These are phyloP conservation scores for Cyclina sinensis DNA, from an alignment of 1,140 invertebrate species.

Conservation along the genomic window DNA sequence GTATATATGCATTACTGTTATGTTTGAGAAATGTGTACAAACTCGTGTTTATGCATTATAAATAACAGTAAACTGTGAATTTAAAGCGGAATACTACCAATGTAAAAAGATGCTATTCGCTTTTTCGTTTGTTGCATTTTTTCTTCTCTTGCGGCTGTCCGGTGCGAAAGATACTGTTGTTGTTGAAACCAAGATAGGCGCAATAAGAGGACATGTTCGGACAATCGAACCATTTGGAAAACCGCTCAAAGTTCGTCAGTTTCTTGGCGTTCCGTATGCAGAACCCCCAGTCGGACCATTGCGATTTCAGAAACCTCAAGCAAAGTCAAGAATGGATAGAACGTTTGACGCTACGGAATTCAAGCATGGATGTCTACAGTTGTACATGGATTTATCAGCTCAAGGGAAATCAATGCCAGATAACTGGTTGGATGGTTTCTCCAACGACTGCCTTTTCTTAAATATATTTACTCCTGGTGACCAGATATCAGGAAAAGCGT, in stretches of 20 bases:
- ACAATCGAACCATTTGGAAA: neutral
- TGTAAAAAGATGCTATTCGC: too few species aligned
- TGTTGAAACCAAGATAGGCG: conserved; percentile 9
- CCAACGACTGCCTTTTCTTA: conserved; percentile 97
- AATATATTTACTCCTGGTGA: conserved; percentile 92
- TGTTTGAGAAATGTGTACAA: too few species aligned
- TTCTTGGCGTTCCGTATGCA: conserved; percentile 35
- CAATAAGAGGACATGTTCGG: neutral
- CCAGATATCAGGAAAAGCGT: conserved; percentile 75
- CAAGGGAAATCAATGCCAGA: neutral
- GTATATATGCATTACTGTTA: too few species aligned
- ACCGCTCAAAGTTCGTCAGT: neutral
- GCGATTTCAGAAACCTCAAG: conserved; percentile 21
- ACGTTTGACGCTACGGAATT: neutral
- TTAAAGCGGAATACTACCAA: too few species aligned
- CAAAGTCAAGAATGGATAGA: neutral
- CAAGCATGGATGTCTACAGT: neutral
- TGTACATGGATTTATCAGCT: neutral
- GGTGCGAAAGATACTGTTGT: neutral
- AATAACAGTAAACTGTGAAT: too few species aligned
- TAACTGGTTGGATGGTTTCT: conserved; percentile 79
- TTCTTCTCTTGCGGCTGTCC: too few species aligned
- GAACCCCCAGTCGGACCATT: conserved; percentile 6
- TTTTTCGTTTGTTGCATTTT: too few species aligned
- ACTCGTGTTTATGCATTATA: too few species aligned